A percentile compares a stretch with the other conserved stretches of the same genome.
phyloP scores from a whole-genome alignment of 2,797 vertebrate species.

The Cuculus canorus region DNA sequence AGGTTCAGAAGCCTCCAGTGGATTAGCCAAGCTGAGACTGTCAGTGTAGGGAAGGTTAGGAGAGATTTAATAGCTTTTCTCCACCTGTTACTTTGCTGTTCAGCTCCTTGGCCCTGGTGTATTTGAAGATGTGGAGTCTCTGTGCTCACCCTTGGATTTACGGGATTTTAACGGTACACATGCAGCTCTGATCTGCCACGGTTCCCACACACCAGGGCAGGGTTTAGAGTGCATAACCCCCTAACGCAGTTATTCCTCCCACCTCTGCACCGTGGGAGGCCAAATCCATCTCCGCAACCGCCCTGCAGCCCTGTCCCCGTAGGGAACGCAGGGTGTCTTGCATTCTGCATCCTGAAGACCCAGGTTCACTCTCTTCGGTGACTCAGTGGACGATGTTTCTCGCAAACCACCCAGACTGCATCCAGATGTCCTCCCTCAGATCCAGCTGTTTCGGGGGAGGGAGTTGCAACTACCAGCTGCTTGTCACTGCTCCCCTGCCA shows the following conservation, averaged over 20 bases:
- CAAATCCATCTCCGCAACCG: neutral
- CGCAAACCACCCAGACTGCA: slow-evolving; percentile 28
- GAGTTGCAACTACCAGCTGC: slow-evolving; percentile 53
- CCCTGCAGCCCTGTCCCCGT: accelerated
- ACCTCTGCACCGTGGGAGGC: neutral
- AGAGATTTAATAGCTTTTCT: neutral
- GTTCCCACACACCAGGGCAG: accelerated
- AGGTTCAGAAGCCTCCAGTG: neutral
- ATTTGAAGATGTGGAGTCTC: accelerated
- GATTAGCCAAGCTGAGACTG: neutral
- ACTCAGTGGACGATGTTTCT: neutral
- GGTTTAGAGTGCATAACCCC: neutral
- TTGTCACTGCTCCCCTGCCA: slow-evolving; percentile 50
- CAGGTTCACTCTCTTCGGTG: neutral
- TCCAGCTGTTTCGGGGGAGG: slow-evolving; percentile 62
- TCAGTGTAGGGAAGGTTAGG: neutral
- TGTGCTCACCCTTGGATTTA: accelerated
- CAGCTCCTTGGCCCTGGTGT: neutral
- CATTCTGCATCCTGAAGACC: neutral
- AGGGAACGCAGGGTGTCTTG: neutral
- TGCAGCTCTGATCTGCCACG: neutral
- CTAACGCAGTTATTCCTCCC: neutral
- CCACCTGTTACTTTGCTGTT: neutral
- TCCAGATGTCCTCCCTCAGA: slow-evolving; percentile 65
- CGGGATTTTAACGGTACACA: neutral